phyloP scores from a whole-genome alignment of 2,113 vertebrate species.

The Redunca redunca region DNA sequence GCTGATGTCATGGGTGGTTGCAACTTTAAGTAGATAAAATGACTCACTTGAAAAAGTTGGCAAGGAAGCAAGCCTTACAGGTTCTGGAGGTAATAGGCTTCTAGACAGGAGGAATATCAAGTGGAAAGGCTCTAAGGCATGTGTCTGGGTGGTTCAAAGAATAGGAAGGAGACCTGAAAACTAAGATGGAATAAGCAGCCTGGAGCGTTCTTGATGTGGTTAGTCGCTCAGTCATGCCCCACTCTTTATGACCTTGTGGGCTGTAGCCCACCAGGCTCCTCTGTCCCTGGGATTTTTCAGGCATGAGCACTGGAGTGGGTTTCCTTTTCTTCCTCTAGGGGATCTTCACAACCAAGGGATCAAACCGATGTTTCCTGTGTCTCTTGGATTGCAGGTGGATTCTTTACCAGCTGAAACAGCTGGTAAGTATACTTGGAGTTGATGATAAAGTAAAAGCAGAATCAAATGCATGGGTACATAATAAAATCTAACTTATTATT shows the following conservation, averaged over 20 bases:
- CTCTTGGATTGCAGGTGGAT: neutral
- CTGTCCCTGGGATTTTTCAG: neutral
- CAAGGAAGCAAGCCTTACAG: neutral
- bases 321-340: neutral
- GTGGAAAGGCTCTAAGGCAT: neutral
- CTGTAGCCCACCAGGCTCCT: neutral
- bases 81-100: neutral
- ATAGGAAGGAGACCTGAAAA: neutral
- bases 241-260: neutral
- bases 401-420: neutral
- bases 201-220: neutral
- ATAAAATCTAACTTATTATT: neutral
- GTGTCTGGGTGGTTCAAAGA: neutral
- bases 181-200: neutral
- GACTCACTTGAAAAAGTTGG: neutral
- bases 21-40: neutral
- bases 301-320: neutral
- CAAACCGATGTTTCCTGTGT: neutral
- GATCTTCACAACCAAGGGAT: neutral
- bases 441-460: neutral
- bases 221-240: neutral
- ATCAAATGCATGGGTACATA: neutral
- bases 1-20: neutral
- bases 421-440: neutral
- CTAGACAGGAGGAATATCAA: neutral